Percentiles rank a stretch among this genome's conserved stretches.
Conservation (phyloP, 1,140 invertebrate genomes). For the Brachionus angularis region DNA sequence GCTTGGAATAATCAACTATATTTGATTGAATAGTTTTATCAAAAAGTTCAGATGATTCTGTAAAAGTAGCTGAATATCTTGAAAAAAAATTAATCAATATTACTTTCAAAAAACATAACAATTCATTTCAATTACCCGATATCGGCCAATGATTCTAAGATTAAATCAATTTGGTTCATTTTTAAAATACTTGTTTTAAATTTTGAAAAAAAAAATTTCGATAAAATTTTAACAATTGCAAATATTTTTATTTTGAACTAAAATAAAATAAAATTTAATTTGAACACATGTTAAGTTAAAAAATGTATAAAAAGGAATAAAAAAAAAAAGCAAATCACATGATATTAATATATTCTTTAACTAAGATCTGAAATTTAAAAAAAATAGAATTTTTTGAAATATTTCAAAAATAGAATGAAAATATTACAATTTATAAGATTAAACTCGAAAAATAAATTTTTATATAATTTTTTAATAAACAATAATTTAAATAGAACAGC, state of each 20-base stretch:
- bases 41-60: conserved; percentile 10
- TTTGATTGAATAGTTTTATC: conserved; percentile 6
- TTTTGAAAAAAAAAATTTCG: not conserved
- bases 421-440: no score
- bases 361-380: no score
- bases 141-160: conserved; percentile 10
- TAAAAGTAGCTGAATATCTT: conserved; percentile 19
- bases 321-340: not conserved
- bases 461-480: no score
- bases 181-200: no score
- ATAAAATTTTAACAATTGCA: not conserved
- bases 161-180: conserved; percentile 19
- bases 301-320: not conserved
- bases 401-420: no score
- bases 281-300: not conserved
- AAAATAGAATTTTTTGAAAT: no score
- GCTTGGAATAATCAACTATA: conserved; percentile 4
- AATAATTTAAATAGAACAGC: no score
- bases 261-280: not conserved
- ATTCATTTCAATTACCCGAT: not conserved
- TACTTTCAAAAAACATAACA: not conserved
- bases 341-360: not conserved
- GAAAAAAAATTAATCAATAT: not conserved
- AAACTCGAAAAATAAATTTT: no score
- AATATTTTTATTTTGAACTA: not conserved